phyloP scores from a whole-genome alignment of 1,140 invertebrate species.

The Neotoxoptera formosana region DNA sequence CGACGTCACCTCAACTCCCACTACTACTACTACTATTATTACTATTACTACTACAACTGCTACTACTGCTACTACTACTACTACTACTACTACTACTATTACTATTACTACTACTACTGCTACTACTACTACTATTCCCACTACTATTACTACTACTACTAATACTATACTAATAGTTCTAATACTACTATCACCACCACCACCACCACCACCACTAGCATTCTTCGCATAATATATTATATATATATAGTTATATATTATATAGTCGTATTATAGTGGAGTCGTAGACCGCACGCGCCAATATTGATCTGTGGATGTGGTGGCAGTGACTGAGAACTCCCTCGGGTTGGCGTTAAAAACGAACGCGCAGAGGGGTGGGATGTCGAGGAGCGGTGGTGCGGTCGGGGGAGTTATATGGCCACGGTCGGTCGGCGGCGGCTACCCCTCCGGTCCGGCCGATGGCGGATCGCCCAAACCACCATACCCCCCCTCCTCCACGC shows the following conservation, averaged over 20 bases:
- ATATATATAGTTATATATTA: background rate
- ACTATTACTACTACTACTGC: background rate
- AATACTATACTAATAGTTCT: too few relatives aligned
- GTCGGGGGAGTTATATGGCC: background rate
- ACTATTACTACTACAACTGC: background rate
- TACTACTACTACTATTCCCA: too few relatives aligned
- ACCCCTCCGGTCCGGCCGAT: background rate
- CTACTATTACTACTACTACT: too few relatives aligned
- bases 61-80: background rate
- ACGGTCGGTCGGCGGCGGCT: too few relatives aligned
- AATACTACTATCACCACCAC: background rate
- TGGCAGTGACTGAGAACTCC: constrained; percentile 14
- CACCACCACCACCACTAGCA: background rate
- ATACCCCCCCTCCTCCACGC: background rate
- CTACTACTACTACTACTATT: background rate
- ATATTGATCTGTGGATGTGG: constrained; percentile 52
- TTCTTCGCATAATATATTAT: background rate
- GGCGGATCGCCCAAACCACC: background rate
- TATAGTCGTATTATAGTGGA: background rate
- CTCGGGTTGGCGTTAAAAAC: constrained; percentile 35
- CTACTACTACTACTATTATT: background rate
- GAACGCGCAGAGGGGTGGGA: background rate
- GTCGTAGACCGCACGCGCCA: constrained; percentile 1
- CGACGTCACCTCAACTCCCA: background rate
- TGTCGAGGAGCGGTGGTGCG: too few relatives aligned